Conservation (phyloP, 2,113 vertebrate genomes). For the Apeltes quadracus region DNA sequence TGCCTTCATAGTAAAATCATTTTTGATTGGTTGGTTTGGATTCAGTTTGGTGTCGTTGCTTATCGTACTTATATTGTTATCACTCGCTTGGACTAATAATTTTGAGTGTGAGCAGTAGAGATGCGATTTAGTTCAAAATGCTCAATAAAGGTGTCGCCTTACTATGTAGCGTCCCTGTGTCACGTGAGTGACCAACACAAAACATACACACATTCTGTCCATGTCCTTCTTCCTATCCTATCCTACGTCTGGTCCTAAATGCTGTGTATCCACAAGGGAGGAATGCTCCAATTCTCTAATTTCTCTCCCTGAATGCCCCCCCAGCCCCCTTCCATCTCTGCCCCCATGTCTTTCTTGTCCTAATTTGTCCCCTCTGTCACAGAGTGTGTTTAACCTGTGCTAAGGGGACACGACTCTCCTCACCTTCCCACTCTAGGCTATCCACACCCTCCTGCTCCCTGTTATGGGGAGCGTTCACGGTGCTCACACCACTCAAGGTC, state of each 20-base stretch:
- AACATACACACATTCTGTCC: constrained; percentile 1
- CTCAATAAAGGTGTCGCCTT: constrained; percentile 25
- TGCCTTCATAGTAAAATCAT: background rate
- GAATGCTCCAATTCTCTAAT: constrained; percentile 70
- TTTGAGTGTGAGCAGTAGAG: background rate
- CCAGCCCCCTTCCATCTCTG: background rate
- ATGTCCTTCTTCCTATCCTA: background rate
- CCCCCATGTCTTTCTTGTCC: constrained; percentile 28
- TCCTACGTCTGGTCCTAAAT: constrained; percentile 43
- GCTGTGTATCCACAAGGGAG: constrained; percentile 58
- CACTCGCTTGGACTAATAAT: too few relatives aligned
- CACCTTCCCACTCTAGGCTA: constrained; percentile 26
- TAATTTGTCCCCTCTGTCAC: constrained; percentile 47
- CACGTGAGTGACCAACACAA: constrained; percentile 23
- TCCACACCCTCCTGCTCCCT: constrained; percentile 33
- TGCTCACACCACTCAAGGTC: constrained; percentile 37
- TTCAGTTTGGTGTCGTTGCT: background rate
- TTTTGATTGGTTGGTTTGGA: background rate
- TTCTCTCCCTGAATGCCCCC: constrained; percentile 65
- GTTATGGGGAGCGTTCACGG: constrained; percentile 16
- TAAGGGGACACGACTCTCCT: constrained; percentile 33
- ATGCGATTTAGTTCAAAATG: constrained; percentile 30
- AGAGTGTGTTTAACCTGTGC: constrained; percentile 57
- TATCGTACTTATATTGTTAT: too few relatives aligned
- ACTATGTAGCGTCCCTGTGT: constrained; percentile 16